phyloP scores from a whole-genome alignment of 1,140 invertebrate species.

The Carposina sasakii region DNA sequence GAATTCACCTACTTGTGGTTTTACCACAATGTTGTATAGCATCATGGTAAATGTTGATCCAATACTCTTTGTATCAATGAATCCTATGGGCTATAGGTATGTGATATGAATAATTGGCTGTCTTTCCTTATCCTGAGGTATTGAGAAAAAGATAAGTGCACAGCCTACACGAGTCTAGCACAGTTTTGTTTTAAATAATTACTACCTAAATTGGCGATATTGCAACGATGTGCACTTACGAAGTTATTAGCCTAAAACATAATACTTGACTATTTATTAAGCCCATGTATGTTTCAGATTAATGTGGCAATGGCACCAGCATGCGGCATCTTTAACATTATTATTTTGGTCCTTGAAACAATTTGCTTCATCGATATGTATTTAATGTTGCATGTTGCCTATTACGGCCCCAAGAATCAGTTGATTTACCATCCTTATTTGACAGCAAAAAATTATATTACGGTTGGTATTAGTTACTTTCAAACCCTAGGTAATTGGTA shows the following conservation, averaged over 20 bases:
- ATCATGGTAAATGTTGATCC: too few relatives aligned
- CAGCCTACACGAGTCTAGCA: too few relatives aligned
- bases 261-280: neutral
- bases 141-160: too few relatives aligned
- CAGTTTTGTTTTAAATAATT: too few relatives aligned
- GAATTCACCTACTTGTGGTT: too few relatives aligned
- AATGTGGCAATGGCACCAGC: constrained; percentile 50
- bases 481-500: too few relatives aligned
- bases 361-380: constrained; percentile 64
- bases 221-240: constrained; percentile 11
- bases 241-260: neutral
- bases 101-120: too few relatives aligned
- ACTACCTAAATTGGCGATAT: too few relatives aligned
- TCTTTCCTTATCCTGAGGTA: too few relatives aligned
- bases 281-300: constrained; percentile 35
- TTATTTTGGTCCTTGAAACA: constrained; percentile 44
- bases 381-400: constrained; percentile 63
- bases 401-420: constrained; percentile 62
- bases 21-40: too few relatives aligned
- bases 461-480: constrained; percentile 38
- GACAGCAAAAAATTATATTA: constrained; percentile 63
- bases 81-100: too few relatives aligned
- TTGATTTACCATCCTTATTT: constrained; percentile 66
- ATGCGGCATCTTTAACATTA: constrained; percentile 39
- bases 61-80: too few relatives aligned